Evolutionary conservation across 2,113 vertebrate species (phyloP), one percentile per base, ranked within the genome.

Genomic region (Serinus canaria): DNA sequence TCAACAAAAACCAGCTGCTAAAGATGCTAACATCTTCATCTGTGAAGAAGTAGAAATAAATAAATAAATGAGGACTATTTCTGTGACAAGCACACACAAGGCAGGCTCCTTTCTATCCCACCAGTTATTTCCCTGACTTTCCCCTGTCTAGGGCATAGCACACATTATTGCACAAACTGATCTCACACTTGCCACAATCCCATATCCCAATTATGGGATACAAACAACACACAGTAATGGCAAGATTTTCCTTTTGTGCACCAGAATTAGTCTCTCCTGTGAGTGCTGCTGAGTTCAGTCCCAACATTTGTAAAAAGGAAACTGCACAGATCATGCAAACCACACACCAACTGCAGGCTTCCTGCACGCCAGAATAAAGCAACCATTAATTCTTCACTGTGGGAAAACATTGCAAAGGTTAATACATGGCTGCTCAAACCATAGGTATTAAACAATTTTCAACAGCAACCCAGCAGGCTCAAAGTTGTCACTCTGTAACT

Each of bases 321-420:
- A 87, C 12, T 5, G 44, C 44, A 76, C 15, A 55, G 43, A 77
- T 47, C 68, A 59, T 28, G 75, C 23, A 95, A 91, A 79, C 70
- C 67, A 56, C 67, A 91, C 39, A 53, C 31, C 39, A 70, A 23
- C 83, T 53, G 37, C 68, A 84, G 46, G 68, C 59, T 55, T 66
- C 77, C 87, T n/a, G 55, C 21, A 35, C 12, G 5, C 52, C 81
- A 76, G 58, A 37, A 60, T 10, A 87, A 96, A 95, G 62, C 76
- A 97, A 87, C 84, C 87, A 64, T 49, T 69, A 88, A 94, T 76
- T 89, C 86, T 63, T 89, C 96, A 58, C 85, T 72, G 73, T 33
- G 41, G 94, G 83, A 81, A 67, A 63, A 53, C 28, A 88, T 2
- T 95, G 46, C 83, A 93, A 84, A 96, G 60, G 73, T 85, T 93